These are phyloP conservation scores for Spheniscus humboldti DNA, from an alignment of 2,797 vertebrate genomes.

Conservation along the genomic window DNA sequence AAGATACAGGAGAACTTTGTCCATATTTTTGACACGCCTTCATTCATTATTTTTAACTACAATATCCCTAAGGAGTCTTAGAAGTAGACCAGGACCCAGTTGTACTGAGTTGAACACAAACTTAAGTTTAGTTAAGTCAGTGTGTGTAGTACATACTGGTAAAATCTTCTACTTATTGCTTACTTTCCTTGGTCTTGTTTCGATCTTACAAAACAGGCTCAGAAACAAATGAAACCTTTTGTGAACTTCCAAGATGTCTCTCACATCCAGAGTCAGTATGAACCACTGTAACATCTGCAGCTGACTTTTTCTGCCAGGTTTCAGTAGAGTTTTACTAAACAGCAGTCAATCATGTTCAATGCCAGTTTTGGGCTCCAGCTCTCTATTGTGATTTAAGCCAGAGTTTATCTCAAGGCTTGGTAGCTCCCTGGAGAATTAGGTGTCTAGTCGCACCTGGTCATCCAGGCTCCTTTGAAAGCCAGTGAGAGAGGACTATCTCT, in stretches of 20 bases:
- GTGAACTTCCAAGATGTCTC: neutral
- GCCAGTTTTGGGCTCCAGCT: neutral
- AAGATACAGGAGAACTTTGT: neutral
- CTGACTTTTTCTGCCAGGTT: neutral
- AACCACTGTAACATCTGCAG: neutral
- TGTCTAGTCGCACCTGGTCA: neutral
- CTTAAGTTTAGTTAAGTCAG: neutral
- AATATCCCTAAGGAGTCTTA: neutral
- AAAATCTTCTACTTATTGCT: neutral
- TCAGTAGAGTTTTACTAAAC: neutral
- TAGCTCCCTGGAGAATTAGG: neutral
- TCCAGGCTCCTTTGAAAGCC: neutral
- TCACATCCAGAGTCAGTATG: neutral
- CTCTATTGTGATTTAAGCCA: neutral
- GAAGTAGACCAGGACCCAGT: neutral
- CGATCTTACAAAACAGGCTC: neutral
- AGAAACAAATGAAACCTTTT: neutral
- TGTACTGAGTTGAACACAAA: neutral
- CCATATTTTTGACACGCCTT: neutral
- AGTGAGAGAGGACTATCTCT: neutral
- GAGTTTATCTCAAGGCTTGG: neutral
- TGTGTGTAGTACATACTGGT: neutral
- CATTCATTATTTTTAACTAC: neutral
- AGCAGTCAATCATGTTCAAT: neutral
- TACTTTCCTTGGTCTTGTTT: neutral